These are phyloP conservation scores for Coregonus ussuriensis DNA, from an alignment of 2,797 vertebrate species.

Conservation along the genomic window DNA sequence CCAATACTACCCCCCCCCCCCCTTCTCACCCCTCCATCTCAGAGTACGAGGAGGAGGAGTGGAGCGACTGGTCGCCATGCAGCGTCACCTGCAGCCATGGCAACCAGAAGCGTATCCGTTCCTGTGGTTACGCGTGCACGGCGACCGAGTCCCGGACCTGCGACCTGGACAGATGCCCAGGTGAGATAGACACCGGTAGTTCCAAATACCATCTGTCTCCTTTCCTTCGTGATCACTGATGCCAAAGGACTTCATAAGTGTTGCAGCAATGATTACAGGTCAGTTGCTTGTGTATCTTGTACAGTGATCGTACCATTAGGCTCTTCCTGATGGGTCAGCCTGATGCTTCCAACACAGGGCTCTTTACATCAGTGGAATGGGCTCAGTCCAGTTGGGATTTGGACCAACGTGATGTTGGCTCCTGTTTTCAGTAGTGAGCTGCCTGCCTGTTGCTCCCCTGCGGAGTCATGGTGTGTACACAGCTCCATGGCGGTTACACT, in stretches of 20 bases:
- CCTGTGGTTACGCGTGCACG: slow-evolving; percentile 79
- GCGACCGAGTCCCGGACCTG: slow-evolving; percentile 77
- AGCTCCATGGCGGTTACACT: background rate
- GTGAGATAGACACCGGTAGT: slow-evolving; percentile 55
- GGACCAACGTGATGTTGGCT: background rate
- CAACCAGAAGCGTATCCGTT: slow-evolving; percentile 77
- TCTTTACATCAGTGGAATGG: background rate
- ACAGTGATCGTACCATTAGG: background rate
- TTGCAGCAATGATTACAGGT: no score
- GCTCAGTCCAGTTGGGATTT: background rate
- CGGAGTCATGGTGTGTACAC: background rate
- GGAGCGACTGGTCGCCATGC: slow-evolving; percentile 83
- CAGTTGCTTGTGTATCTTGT: background rate
- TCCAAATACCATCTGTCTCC: no score
- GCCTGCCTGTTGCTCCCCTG: background rate
- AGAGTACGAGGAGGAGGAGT: slow-evolving; percentile 81
- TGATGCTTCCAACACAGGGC: background rate
- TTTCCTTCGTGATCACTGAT: no score
- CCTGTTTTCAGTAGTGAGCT: background rate
- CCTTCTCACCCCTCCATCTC: background rate
- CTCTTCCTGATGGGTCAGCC: background rate
- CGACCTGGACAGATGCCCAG: slow-evolving; percentile 70
- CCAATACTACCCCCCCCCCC: background rate
- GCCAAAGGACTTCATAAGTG: no score
- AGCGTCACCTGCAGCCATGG: slow-evolving; percentile 74